phyloP scores from a whole-genome alignment of 2,888 invertebrate genomes.

The Acrocyrtus sp. region DNA sequence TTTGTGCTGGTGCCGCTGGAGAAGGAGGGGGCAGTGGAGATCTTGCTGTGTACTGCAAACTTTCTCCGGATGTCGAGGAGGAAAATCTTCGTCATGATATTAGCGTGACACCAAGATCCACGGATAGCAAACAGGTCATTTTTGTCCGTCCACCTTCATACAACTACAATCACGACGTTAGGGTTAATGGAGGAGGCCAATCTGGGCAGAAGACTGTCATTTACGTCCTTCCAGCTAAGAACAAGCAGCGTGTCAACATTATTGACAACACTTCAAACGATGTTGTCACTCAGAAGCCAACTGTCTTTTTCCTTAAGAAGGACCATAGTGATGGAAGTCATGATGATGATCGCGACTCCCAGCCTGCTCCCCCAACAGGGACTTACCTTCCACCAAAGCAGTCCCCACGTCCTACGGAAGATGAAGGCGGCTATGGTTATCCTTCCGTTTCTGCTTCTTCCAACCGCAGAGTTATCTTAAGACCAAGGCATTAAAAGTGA shows the following conservation, averaged over 20 bases:
- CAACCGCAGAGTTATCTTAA: no score
- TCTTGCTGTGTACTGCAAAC: conserved; percentile 44
- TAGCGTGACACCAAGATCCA: conserved; percentile 27
- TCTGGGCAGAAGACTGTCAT: conserved; percentile 44
- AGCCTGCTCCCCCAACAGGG: conserved; percentile 26
- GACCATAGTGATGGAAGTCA: conserved; percentile 13
- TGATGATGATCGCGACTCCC: background rate
- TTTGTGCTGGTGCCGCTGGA: conserved; percentile 30
- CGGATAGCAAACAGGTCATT: conserved; percentile 35
- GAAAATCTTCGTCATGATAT: conserved; percentile 40
- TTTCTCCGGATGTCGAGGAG: conserved; percentile 25
- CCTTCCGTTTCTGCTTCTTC: conserved; percentile 1
- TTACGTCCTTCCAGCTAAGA: conserved; percentile 49
- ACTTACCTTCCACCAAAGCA: conserved; percentile 28
- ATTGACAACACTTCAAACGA: conserved; percentile 26
- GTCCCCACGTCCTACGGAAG: no score
- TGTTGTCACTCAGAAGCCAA: conserved; percentile 47
- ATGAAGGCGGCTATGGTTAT: conserved; percentile 34
- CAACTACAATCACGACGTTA: conserved; percentile 52
- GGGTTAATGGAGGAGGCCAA: conserved; percentile 29
- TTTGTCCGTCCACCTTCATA: conserved; percentile 50
- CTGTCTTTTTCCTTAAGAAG: conserved; percentile 49
- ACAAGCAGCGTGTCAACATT: conserved; percentile 39
- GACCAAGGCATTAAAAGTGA: no score
- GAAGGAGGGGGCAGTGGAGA: conserved; percentile 32